Evolutionary conservation across 2,888 invertebrate species (phyloP), one percentile per base, ranked within the genome.

Genomic region (Oscheius myriophilus): DNA sequence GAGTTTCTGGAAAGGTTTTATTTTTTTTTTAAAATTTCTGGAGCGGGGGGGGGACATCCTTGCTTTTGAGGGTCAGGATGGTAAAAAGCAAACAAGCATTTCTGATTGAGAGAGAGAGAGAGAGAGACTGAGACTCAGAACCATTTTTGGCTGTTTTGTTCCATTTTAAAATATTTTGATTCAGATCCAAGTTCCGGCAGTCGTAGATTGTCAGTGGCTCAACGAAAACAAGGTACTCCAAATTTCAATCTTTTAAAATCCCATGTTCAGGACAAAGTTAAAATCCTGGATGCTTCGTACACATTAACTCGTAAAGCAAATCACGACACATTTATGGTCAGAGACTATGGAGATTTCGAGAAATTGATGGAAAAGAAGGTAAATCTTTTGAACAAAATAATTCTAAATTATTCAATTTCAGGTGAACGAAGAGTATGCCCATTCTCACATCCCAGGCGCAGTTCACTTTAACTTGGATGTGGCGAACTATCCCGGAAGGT

Each of bases 401-500:
- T 53, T 9, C 18, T 51, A 51, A 51, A 51, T 53, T 21, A 52
- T 26, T 16, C 3, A 26, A 16, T 46, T 63, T 3, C 23, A 63
- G 63, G 21, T 43, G 7, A 51, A 63, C 16, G n/a, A 52, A 1
- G 63, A 63, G 9, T 63, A 53, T 23, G 23, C 39, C 12, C 41
- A n/a, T 4, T 73, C 79, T 52, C 83, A 83, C 64, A 82, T 84
- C 26, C 80, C 83, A 2, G 74, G 73, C 45, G 79, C 84, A 1
- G 76, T 78, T 14, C 75, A 77, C 57, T 83, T 84, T 69, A 72
- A 77, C 45, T 57, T 78, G 23, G 80, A 84, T 64, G 68, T 76
- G 16, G 84, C 76, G n/a, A 82, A 76, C 18, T 84, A 71, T 51
- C 83, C 83, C 12, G 76, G 78, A 42, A 64, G 78, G 72, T 81